Conservation (phyloP, 1,140 invertebrate genomes). For the Orchesella cincta region DNA sequence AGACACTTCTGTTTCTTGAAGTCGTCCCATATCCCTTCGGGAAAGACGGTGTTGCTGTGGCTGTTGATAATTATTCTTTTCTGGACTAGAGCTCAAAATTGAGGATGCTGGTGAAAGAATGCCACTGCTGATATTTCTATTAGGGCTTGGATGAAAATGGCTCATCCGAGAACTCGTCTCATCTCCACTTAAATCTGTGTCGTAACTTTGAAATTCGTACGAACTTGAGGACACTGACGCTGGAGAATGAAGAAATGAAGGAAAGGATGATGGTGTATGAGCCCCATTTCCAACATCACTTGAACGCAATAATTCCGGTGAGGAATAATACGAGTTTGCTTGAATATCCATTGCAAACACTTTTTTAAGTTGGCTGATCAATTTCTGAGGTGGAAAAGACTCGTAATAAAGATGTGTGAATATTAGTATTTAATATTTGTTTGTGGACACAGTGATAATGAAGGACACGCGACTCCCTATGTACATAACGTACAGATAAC, state of each 20-base stretch:
- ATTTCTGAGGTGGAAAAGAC: no score
- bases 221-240: not conserved
- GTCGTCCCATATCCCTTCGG: not conserved
- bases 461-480: not conserved
- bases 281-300: not conserved
- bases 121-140: no score
- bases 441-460: not conserved
- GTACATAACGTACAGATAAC: not conserved
- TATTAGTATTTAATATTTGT: no score
- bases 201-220: not conserved
- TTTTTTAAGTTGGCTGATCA: not conserved
- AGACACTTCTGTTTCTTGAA: conserved; percentile 25
- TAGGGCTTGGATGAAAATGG: not conserved
- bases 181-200: not conserved
- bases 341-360: not conserved
- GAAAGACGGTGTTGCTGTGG: not conserved
- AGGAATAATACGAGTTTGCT: not conserved
- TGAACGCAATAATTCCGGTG: not conserved
- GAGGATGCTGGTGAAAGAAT: not conserved
- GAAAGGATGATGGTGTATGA: not conserved
- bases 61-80: not conserved
- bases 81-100: not conserved
- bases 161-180: not conserved
- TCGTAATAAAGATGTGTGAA: no score
- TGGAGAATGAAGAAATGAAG: not conserved